phyloP scores from a whole-genome alignment of 1,140 invertebrate species.

The Atta cephalotes region DNA sequence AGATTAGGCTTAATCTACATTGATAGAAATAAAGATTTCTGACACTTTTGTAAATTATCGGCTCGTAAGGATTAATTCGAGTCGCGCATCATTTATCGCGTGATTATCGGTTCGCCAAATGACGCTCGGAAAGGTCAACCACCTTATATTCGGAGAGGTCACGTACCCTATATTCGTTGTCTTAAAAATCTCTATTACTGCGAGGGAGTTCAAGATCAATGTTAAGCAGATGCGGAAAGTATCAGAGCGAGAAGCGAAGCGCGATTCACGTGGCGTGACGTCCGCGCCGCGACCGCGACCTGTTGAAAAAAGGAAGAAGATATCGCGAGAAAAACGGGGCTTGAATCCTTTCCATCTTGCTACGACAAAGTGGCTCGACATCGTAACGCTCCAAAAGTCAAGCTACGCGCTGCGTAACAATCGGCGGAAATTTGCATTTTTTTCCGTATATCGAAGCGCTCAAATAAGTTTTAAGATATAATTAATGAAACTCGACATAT shows the following conservation, averaged over 20 bases:
- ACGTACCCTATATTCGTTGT: not conserved
- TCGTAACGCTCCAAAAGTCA: slow-evolving; percentile 22
- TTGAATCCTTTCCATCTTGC: slow-evolving; percentile 28
- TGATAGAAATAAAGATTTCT: not conserved
- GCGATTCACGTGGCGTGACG: slow-evolving; percentile 38
- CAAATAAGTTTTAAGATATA: not conserved
- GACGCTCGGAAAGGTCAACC: not conserved
- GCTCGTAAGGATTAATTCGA: not conserved
- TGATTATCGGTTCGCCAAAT: not conserved
- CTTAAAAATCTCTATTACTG: slow-evolving; percentile 15
- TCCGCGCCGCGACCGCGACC: slow-evolving; percentile 21
- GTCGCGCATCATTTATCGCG: too few species aligned
- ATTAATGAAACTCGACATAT: not conserved
- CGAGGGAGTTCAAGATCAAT: slow-evolving; percentile 44
- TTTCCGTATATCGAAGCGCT: not conserved
- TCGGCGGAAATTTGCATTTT: slow-evolving; percentile 3
- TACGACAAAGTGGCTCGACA: not conserved
- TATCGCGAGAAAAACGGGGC: slow-evolving; percentile 8
- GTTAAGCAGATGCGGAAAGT: slow-evolving; percentile 4
- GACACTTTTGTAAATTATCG: not conserved
- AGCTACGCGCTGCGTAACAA: not conserved
- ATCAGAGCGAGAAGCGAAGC: slow-evolving; percentile 54
- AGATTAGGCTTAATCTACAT: too few species aligned
- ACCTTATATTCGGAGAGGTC: not conserved
- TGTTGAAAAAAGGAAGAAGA: slow-evolving; percentile 33